Evolutionary conservation across 2,888 invertebrate species (phyloP), one percentile per base, ranked within the genome.

Genomic region (Synergus itoensis): DNA sequence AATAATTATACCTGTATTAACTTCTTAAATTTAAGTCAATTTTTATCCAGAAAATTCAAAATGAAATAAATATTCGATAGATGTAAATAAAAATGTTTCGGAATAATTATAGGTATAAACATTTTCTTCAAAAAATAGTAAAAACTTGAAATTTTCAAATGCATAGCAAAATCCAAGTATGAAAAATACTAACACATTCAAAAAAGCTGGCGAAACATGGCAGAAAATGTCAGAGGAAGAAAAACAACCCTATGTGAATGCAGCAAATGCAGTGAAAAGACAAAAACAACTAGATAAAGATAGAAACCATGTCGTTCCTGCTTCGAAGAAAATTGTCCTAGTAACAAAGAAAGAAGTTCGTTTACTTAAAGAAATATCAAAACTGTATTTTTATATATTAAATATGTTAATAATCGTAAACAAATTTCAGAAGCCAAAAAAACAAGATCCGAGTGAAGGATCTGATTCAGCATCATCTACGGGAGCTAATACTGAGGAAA

Each of bases 141-240:
- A 21, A 21, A 21, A 60, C 4, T 21, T 4, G 1, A 8, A 4
- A 36, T 11, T 41, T 60, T 7, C 12, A 16, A 16, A 41, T 62
- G 40, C 21, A 53, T 16, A 80, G 80, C 18, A 36, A 76, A 48
- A 57, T 63, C 63, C 60, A 16, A 79, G 79, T 43, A 3, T 79
- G 21, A 84, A 53, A 75, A 85, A 84, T 16, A 57, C 81, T 60
- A 87, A 85, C 48, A 43, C 90, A 45, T 85, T 87, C 78, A 86
- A 86, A 73, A 79, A 88, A 14, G 89, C 88, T 43, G 88, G 89
- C 43, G 85, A 90, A 81, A 78, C 79, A 77, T 91, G 91, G 91
- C 85, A 86, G 78, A 77, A 65, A 60, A 87, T 91, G 90, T 79
- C 88, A 0, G 45, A 82, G 0, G 78, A 84, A 36, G 82, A 91